Percentiles rank a stretch among this genome's conserved stretches.
phyloP scores from a whole-genome alignment of 2,113 vertebrate species.

The Sturnus vulgaris region DNA sequence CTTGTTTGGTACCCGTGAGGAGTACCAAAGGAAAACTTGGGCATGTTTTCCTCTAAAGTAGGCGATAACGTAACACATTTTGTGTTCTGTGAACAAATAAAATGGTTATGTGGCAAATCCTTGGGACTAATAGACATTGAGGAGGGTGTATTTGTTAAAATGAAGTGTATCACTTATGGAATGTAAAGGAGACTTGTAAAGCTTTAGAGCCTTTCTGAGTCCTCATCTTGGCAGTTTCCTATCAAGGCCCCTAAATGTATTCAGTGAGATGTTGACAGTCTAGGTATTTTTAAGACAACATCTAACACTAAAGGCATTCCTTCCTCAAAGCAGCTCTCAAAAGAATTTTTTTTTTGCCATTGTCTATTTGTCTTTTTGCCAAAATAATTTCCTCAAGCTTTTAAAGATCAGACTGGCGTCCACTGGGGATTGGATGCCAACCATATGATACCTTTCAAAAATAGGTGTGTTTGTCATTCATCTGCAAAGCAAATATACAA shows the following conservation, averaged over 20 bases:
- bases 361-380: constrained; percentile 6
- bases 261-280: constrained; percentile 48
- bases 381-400: not conserved
- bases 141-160: not conserved
- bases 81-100: not conserved
- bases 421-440: not conserved
- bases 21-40: not conserved
- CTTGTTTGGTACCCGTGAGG: not conserved
- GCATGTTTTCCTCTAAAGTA: not conserved
- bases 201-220: constrained; percentile 4
- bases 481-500: not conserved
- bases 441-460: not conserved
- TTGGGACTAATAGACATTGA: not conserved
- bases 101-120: not conserved
- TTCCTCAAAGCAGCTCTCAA: not conserved
- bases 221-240: not conserved
- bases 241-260: constrained; percentile 34
- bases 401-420: not conserved
- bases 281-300: constrained; percentile 40
- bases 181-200: not conserved
- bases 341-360: constrained; percentile 7
- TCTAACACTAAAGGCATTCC: not conserved
- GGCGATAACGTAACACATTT: not conserved
- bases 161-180: not conserved
- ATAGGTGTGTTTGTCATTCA: not conserved